Evolutionary conservation across 2,113 vertebrate species (phyloP), one percentile per base, ranked within the genome.

Genomic region (Cyanocitta stelleri): DNA sequence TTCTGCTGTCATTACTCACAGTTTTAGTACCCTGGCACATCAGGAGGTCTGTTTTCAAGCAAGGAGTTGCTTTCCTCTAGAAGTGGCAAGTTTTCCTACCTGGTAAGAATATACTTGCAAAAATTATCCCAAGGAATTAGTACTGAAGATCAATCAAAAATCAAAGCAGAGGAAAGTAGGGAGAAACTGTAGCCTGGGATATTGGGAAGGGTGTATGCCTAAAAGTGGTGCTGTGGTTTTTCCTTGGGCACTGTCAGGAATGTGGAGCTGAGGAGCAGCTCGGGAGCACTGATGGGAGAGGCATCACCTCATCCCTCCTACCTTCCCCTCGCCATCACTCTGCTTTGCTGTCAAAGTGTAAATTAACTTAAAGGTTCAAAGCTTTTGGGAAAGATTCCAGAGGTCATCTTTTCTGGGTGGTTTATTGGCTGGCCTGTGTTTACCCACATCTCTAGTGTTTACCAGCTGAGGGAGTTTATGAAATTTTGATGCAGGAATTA

Each of bases 401-500:
- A 98, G 98, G 97, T 98, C 98, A 96, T 97, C 97, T 66, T 92
- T 49, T 86, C 92, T 69, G 95, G 92, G 80, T 95, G 91, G 93
- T 92, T 94, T 96, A 91, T 96, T 97, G 96, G 95, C 98, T 95
- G 95, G 96, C 96, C 90, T 86, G 93, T 88, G 69, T 97, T 98
- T 97, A 95, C 97, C 97, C 97, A 87, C 95, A 75, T 96, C 87
- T 81, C 90, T 32, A 4, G 86, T 83, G 95, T 96, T 96, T 94
- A 83, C 95, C 97, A 92, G 91, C 98, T 91, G 96, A 91, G 97
- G 97, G 93, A 95, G 94, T 96, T 97, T 98, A 99, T 99, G 98
- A 99, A 99, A 99, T 98, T 99, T 99, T 99, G 98, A 99, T 99
- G 98, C 91, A 94, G 96, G 98, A 99, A 99, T 99, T 99, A 99